Percentiles rank a stretch among this genome's conserved stretches.
These are phyloP conservation scores for Alligator sinensis DNA, from an alignment of 2,113 vertebrate species.

Conservation along the genomic window DNA sequence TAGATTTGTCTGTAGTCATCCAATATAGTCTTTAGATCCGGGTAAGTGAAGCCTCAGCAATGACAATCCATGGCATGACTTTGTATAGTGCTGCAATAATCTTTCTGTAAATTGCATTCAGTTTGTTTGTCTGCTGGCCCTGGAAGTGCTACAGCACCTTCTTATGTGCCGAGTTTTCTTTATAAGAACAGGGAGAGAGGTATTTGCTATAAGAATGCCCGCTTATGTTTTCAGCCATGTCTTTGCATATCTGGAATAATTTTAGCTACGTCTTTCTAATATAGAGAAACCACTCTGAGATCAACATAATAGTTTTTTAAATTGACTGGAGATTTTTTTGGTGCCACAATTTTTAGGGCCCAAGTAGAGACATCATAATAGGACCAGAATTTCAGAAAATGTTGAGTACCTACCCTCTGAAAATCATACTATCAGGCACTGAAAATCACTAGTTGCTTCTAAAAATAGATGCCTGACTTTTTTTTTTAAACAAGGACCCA, in stretches of 20 bases:
- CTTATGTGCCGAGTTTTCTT: background rate
- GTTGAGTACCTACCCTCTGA: background rate
- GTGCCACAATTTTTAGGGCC: background rate
- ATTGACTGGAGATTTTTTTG: background rate
- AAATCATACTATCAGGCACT: background rate
- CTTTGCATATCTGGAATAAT: background rate
- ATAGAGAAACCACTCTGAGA: background rate
- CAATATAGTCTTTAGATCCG: fast-evolving
- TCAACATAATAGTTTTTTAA: background rate
- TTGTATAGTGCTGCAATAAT: background rate
- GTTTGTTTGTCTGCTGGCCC: background rate
- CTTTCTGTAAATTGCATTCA: background rate
- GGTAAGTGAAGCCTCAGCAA: background rate
- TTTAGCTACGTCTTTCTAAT: background rate
- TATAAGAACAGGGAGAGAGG: background rate
- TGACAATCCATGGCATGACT: background rate
- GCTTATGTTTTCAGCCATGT: background rate
- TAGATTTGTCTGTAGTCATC: background rate
- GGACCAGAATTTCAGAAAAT: background rate
- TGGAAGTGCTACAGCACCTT: background rate
- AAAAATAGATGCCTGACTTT: background rate
- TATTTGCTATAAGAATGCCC: background rate
- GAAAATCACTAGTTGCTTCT: background rate
- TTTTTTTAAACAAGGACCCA: background rate
- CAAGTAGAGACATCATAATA: background rate